phyloP scores from a whole-genome alignment of 2,888 invertebrate genomes.

The Ophion slaviceki region DNA sequence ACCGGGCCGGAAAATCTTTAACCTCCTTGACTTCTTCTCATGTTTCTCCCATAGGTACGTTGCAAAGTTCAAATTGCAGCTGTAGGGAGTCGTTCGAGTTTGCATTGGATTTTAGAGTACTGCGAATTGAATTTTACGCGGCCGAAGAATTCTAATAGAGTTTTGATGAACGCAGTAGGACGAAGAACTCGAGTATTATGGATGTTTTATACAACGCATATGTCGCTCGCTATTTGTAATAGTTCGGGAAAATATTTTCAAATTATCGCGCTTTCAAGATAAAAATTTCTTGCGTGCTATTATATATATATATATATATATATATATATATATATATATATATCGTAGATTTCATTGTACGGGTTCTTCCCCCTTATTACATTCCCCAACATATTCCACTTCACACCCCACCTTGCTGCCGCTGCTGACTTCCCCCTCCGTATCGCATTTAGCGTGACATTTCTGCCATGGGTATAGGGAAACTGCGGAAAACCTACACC shows the following conservation, averaged over 20 bases:
- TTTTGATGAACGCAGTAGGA: slow-evolving; percentile 36
- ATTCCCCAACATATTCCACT: too few species aligned
- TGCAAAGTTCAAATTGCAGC: slow-evolving; percentile 34
- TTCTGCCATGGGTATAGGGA: too few species aligned
- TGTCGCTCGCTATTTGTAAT: background rate
- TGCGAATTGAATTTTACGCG: slow-evolving; percentile 41
- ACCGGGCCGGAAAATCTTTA: slow-evolving; percentile 4
- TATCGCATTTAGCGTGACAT: too few species aligned
- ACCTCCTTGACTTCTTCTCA: slow-evolving; percentile 10
- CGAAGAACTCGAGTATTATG: slow-evolving; percentile 4
- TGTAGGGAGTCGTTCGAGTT: slow-evolving; percentile 25
- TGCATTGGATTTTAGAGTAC: slow-evolving; percentile 45
- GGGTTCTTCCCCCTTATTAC: too few species aligned
- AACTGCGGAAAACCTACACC: too few species aligned
- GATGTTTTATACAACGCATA: slow-evolving; percentile 6
- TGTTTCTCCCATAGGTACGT: background rate
- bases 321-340: too few species aligned
- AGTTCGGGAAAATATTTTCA: background rate
- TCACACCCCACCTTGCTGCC: too few species aligned
- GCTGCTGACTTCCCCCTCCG: too few species aligned
- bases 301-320: too few species aligned
- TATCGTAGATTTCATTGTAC: too few species aligned
- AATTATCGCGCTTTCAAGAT: background rate
- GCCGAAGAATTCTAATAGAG: slow-evolving; percentile 39
- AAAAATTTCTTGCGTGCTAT: too few species aligned